Conservation (phyloP, 2,797 vertebrate genomes). For the Antrozous pallidus region DNA sequence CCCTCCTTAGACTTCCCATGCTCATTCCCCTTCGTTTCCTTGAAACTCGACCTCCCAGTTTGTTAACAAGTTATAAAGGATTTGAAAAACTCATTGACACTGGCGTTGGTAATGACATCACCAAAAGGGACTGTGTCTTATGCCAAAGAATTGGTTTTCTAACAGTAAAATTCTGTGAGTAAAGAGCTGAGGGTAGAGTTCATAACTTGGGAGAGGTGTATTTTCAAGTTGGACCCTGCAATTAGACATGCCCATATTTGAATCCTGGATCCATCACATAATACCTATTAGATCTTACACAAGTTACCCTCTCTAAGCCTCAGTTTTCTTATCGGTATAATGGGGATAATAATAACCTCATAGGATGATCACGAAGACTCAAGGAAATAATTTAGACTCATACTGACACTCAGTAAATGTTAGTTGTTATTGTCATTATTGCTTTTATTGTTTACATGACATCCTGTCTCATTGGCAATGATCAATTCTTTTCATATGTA, state of each 20-base stretch:
- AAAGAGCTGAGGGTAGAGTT: neutral
- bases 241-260: neutral
- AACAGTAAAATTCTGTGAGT: neutral
- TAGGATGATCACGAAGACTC: neutral
- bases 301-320: neutral
- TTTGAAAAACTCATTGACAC: neutral
- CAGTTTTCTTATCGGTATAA: constrained; percentile 13
- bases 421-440: neutral
- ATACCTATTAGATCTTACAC: neutral
- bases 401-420: neutral
- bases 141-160: neutral
- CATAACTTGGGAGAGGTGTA: neutral
- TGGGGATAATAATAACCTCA: neutral
- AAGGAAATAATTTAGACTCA: neutral
- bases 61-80: neutral
- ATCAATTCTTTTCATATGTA: neutral
- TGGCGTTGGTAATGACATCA: neutral
- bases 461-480: neutral
- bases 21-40: neutral
- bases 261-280: neutral
- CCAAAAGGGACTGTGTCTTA: neutral
- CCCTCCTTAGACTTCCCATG: neutral
- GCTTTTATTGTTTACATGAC: neutral
- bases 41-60: neutral
- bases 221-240: neutral